A percentile compares a stretch with the other conserved stretches of the same genome.
Conservation (phyloP, 2,888 invertebrate species). For the Danaus chrysippus region DNA sequence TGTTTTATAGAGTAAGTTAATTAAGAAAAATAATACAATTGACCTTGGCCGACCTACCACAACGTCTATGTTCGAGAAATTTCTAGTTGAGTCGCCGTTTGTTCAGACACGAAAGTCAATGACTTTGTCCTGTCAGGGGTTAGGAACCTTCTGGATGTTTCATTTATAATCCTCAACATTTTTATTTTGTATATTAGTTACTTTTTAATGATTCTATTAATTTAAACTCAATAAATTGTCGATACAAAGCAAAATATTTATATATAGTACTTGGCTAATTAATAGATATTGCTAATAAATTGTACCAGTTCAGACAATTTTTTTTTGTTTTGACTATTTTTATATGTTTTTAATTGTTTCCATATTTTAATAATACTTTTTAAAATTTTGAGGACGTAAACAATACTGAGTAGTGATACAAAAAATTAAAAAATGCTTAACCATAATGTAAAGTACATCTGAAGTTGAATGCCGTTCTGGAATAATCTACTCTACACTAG, state of each 20-base stretch:
- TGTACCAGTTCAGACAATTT: too few relatives aligned
- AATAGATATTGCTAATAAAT: too few relatives aligned
- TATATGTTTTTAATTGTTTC: neutral
- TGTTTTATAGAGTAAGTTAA: too few relatives aligned
- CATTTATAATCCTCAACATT: too few relatives aligned
- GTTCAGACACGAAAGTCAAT: neutral
- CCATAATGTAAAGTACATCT: constrained; percentile 30
- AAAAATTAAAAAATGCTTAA: constrained; percentile 18
- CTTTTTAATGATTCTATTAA: too few relatives aligned
- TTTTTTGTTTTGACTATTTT: too few relatives aligned
- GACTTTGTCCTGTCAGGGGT: neutral
- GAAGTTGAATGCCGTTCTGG: constrained; percentile 35
- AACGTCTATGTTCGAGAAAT: constrained; percentile 10
- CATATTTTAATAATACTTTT: neutral
- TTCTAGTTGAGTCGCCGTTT: neutral
- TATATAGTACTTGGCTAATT: too few relatives aligned
- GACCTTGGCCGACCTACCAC: constrained; percentile 14
- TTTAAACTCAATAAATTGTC: too few relatives aligned
- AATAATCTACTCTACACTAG: constrained; percentile 52
- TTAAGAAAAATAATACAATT: neutral
- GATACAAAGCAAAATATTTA: too few relatives aligned
- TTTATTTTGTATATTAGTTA: too few relatives aligned
- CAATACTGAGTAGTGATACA: neutral
- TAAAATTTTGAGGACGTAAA: neutral
- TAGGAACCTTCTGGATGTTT: neutral